A percentile compares a stretch with the other conserved stretches of the same genome.
Conservation (phyloP, 2,888 invertebrate genomes). For the Arctia plantaginis region DNA sequence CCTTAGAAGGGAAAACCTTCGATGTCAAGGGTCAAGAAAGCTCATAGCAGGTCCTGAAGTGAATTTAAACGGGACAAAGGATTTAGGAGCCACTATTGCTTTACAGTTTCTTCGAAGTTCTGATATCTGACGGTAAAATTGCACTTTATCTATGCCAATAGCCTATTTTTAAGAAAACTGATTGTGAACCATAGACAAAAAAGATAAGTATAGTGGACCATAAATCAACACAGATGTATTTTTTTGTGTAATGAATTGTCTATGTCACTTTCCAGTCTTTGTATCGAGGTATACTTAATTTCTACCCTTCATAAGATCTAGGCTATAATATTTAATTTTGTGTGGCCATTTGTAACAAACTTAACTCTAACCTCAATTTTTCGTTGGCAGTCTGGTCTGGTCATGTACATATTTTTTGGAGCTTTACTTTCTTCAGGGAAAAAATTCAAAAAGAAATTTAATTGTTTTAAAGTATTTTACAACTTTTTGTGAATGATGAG, state of each 20-base stretch:
- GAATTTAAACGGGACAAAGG: slow-evolving; percentile 20
- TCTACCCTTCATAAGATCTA: neutral
- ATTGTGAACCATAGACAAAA: neutral
- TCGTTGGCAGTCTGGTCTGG: too few species aligned
- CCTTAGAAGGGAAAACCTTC: slow-evolving; percentile 77
- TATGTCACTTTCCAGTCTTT: neutral
- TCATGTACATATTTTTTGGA: too few species aligned
- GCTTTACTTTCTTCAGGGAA: too few species aligned
- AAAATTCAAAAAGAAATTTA: too few species aligned
- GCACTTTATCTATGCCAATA: neutral
- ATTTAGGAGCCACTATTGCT: slow-evolving; percentile 36
- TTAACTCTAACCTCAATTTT: neutral
- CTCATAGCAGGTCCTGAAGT: slow-evolving; percentile 64
- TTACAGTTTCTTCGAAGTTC: slow-evolving; percentile 11
- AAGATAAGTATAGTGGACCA: neutral
- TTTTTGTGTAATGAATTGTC: neutral
- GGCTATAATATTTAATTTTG: neutral
- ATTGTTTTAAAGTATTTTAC: too few species aligned
- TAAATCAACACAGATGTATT: neutral
- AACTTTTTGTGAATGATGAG: too few species aligned
- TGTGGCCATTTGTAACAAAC: neutral
- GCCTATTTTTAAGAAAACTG: neutral
- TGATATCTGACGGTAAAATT: slow-evolving; percentile 12
- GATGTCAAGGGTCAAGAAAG: slow-evolving; percentile 82
- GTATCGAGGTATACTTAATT: neutral